Conservation (phyloP, 2,888 invertebrate species). For the Leucophora obtusa region DNA sequence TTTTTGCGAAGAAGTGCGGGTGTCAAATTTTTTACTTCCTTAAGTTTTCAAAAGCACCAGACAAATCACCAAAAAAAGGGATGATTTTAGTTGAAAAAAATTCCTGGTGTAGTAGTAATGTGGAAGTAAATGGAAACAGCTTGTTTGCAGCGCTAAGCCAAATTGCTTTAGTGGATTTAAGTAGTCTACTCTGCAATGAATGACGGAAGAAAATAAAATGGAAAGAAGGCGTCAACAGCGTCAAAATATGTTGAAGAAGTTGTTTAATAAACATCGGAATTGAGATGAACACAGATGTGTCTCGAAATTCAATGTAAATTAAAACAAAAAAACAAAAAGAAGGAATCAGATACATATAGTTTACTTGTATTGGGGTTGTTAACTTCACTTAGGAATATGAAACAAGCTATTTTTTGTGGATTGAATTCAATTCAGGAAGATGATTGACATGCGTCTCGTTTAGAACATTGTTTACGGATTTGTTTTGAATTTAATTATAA, state of each 20-base stretch:
- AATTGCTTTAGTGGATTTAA: constrained; percentile 65
- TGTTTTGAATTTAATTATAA: constrained; percentile 65
- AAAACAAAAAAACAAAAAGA: constrained; percentile 22
- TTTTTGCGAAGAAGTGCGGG: constrained; percentile 57
- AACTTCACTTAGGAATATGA: constrained; percentile 30
- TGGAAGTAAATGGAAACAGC: constrained; percentile 63
- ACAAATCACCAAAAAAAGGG: constrained; percentile 45
- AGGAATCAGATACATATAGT: constrained; percentile 11
- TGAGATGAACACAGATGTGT: constrained; percentile 62
- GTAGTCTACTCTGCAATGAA: constrained; percentile 44
- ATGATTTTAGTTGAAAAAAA: constrained; percentile 31
- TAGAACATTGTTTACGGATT: constrained; percentile 61
- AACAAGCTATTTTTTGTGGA: neutral
- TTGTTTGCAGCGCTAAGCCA: constrained; percentile 61
- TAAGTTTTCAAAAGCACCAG: constrained; percentile 41
- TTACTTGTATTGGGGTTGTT: constrained; percentile 47
- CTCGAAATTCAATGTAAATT: constrained; percentile 59
- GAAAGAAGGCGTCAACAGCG: constrained; percentile 57
- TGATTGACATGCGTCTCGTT: constrained; percentile 66
- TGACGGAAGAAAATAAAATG: constrained; percentile 23
- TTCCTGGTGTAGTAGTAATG: constrained; percentile 16
- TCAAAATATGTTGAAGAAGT: constrained; percentile 57
- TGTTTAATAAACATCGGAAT: constrained; percentile 49
- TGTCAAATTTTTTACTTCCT: constrained; percentile 39
- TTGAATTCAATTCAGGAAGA: constrained; percentile 26